Conservation (phyloP, 1,140 invertebrate species). For the Sesamia nonagrioides region DNA sequence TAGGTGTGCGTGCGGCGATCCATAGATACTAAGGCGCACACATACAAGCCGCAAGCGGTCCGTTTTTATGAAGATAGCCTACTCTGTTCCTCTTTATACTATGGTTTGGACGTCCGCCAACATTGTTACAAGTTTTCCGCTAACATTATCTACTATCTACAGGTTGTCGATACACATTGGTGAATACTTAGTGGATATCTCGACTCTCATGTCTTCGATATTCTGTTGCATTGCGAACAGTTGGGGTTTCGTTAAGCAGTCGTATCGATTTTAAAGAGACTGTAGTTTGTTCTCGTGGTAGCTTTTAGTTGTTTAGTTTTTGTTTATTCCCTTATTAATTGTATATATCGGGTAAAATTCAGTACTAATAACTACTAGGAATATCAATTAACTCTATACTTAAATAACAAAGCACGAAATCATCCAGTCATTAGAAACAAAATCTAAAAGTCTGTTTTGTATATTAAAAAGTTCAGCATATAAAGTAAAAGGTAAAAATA, state of each 20-base stretch:
- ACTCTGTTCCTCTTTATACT: slow-evolving; percentile 15
- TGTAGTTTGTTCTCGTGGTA: not conserved
- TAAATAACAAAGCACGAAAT: no score
- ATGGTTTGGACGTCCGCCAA: slow-evolving; percentile 6
- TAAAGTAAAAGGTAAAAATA: no score
- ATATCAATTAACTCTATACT: no score
- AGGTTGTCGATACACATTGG: slow-evolving; percentile 24
- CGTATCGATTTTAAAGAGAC: not conserved
- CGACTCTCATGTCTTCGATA: not conserved
- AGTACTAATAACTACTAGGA: no score
- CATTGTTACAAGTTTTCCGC: slow-evolving; percentile 36
- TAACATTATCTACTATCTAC: slow-evolving; percentile 24
- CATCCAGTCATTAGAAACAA: no score
- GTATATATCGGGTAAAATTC: no score
- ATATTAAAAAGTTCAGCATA: no score
- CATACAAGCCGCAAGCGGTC: no score
- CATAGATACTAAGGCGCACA: no score
- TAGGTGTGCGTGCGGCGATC: no score
- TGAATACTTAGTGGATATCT: slow-evolving; percentile 4
- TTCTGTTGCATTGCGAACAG: not conserved
- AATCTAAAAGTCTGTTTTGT: no score
- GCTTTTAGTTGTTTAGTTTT: not conserved
- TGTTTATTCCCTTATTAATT: not conserved
- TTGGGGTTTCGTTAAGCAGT: not conserved
- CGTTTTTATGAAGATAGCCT: no score